These are phyloP conservation scores for Homarus americanus DNA, from an alignment of 1,140 invertebrate species.

Conservation along the genomic window DNA sequence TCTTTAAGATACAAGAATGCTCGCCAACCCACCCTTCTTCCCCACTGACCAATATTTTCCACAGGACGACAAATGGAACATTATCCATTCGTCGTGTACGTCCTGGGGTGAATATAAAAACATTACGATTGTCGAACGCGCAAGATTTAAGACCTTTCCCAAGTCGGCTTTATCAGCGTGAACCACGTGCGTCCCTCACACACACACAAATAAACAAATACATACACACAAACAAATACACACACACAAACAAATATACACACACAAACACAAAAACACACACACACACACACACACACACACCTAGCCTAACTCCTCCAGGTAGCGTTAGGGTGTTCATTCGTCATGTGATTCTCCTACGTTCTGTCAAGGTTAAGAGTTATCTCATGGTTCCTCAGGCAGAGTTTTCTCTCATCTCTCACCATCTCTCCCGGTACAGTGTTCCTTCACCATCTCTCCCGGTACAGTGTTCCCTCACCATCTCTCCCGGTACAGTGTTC, in stretches of 20 bases:
- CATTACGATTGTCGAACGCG: background rate
- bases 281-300: constrained; percentile 2
- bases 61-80: background rate
- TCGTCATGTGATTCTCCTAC: no score
- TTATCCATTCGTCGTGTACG: background rate
- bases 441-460: no score
- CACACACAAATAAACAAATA: background rate
- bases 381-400: no score
- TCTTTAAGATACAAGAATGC: no score
- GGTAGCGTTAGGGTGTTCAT: no score
- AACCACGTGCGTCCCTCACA: background rate
- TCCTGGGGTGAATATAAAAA: background rate
- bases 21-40: background rate
- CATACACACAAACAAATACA: background rate
- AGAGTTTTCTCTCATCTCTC: no score
- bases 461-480: no score
- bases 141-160: background rate
- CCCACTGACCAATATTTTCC: background rate
- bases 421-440: no score
- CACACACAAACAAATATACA: background rate
- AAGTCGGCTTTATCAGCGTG: background rate
- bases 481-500: no score
- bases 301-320: no score
- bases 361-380: no score
- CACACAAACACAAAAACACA: no score